Percentiles rank a stretch among this genome's conserved stretches.
Evolutionary conservation across 2,113 vertebrate species (phyloP).

Genomic region (Ochotona princeps): DNA sequence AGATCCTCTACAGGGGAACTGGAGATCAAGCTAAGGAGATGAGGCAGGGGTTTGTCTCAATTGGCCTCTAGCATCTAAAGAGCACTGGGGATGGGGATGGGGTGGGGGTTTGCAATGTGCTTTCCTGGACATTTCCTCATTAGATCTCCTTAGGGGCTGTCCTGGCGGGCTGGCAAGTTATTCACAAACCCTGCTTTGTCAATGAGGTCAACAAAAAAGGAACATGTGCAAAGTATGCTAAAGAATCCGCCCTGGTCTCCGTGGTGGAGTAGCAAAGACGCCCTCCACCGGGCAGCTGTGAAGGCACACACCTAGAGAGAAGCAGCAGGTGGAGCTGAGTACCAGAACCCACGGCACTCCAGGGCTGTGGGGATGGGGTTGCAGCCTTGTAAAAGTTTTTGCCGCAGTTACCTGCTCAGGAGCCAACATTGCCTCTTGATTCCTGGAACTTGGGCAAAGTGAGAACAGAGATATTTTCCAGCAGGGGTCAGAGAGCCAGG

Average conservation of each 20-base stretch:
- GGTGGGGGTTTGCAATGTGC: not conserved
- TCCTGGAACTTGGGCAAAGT: not conserved
- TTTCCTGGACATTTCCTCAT: not conserved
- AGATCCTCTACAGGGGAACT: not conserved
- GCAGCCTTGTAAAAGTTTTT: not conserved
- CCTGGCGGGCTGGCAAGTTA: not conserved
- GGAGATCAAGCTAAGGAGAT: not conserved
- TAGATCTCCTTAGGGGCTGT: not conserved
- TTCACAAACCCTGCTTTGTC: not conserved
- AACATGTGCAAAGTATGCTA: not conserved
- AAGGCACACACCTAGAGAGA: not conserved
- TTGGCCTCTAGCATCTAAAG: not conserved
- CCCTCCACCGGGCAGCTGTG: not conserved
- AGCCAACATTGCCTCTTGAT: not conserved
- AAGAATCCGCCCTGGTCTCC: not conserved
- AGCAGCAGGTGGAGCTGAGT: not conserved
- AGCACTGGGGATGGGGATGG: not conserved
- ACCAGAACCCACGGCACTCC: not conserved
- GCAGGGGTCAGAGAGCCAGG: constrained; percentile 31
- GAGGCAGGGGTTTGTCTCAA: not conserved
- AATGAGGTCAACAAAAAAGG: not conserved
- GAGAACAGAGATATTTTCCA: constrained; percentile 17
- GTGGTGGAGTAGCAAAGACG: not conserved
- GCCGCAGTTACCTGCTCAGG: not conserved
- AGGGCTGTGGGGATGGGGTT: not conserved